Evolutionary conservation across 2,888 invertebrate genomes (phyloP).

Genomic region (Amphimallon solstitiale): DNA sequence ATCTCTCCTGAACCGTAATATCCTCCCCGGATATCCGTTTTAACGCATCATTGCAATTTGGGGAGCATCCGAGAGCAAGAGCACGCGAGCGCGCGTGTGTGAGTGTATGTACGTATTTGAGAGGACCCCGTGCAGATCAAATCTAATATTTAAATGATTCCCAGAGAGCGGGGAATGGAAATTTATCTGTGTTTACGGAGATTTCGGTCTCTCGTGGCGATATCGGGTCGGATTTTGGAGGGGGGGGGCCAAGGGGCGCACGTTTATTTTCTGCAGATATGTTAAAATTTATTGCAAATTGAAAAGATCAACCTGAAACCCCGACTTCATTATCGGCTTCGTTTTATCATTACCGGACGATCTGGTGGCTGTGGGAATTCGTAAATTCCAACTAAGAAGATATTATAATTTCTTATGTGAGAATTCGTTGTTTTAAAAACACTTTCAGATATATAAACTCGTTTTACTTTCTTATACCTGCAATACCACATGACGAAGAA

Average conservation of each 20-base stretch:
- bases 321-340: no score
- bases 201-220: neutral
- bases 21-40: conserved; percentile 43
- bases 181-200: neutral
- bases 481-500: no score
- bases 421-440: no score
- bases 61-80: conserved; percentile 41
- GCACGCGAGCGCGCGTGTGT: conserved; percentile 37
- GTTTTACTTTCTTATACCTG: no score
- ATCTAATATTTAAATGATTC: neutral
- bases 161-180: neutral
- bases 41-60: conserved; percentile 45
- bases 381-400: no score
- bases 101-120: no score
- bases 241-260: neutral
- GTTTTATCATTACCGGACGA: no score
- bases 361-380: no score
- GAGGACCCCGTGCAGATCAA: neutral
- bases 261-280: conserved; percentile 24
- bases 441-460: no score
- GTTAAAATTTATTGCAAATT: conserved; percentile 29
- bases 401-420: no score
- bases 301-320: conserved; percentile 1
- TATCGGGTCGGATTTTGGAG: neutral
- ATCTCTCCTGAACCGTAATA: conserved; percentile 42